These are phyloP conservation scores for Tetranychus cinnabarinus DNA, from an alignment of 1,140 invertebrate species.

Conservation along the genomic window DNA sequence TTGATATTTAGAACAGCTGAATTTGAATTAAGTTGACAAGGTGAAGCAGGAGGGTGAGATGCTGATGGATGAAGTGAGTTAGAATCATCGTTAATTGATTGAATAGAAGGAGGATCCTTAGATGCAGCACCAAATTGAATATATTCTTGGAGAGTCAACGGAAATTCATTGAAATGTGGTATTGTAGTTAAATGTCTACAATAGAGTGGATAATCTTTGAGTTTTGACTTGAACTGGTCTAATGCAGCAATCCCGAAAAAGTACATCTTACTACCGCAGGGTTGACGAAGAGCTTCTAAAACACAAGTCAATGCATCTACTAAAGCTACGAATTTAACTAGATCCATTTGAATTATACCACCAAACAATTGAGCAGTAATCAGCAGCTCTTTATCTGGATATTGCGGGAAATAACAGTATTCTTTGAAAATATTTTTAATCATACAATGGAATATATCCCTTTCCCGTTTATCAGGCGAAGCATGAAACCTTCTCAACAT, in stretches of 20 bases:
- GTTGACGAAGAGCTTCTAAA: conserved; percentile 48
- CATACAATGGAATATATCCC: conserved; percentile 86
- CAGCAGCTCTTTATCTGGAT: conserved; percentile 89
- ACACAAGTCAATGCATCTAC: conserved; percentile 74
- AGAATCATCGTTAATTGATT: conserved; percentile 14
- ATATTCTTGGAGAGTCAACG: conserved; percentile 66
- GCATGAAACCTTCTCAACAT: conserved; percentile 75
- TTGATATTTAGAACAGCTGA: too few species aligned
- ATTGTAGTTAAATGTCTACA: conserved; percentile 77
- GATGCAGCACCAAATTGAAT: conserved; percentile 64
- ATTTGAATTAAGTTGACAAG: too few species aligned
- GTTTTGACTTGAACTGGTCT: conserved; percentile 59
- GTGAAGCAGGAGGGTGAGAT: too few species aligned
- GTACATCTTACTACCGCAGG: conserved; percentile 78
- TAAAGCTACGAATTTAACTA: conserved; percentile 73
- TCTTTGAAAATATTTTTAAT: conserved; percentile 93
- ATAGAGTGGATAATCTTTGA: conserved; percentile 89
- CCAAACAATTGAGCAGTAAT: conserved; percentile 95
- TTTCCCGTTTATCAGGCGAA: conserved; percentile 58
- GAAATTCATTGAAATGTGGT: conserved; percentile 72
- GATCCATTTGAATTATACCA: conserved; percentile 84
- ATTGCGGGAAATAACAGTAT: conserved; percentile 92
- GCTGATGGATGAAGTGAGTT: too few species aligned
- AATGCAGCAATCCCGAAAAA: conserved; percentile 87
- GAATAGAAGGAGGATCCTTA: conserved; percentile 58